Base-by-base conservation (phyloP, 2,888 invertebrate species). In the Formica aserva region DNA sequence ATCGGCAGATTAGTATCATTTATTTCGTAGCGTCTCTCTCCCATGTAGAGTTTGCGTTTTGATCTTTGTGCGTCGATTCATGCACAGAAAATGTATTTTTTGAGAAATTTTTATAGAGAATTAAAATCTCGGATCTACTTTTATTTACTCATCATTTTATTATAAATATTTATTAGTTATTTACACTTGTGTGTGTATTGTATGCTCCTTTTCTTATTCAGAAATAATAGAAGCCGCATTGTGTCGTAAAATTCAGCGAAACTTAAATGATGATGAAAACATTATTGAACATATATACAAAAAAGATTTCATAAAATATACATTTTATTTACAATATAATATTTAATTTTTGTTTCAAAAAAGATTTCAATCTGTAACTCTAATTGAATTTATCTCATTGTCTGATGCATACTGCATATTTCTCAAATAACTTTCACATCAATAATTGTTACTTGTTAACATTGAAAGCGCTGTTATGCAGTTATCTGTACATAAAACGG, bases 31-130 rank as follows among this genome's bases (percentile, higher is more conserved):
- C 60, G 45, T 32, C 26, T 69, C 57, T 55, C 45, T 13, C 15
- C 32, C 60, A 48, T 48, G 18, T 78, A 69, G 57, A 69, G 57
- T 18, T 48, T 48, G 6, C 8, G 8, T n/a, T 48, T n/a, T 66
- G 55, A 77, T 55, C 55, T 76, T 26, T 32, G 22, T 45, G 15
- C 9, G 22, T 11, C 15, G 11, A 66, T 55, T 66, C 38, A 48
- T n/a, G 77, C 8, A 4, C 26, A 11, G 18, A 48, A 18, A 3
- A 48, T 52, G 22, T 29, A n/a, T n/a, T 38, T 76, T 48, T 76
- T 48, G 35, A 52, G 35, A 65, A 55, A 55, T 26, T 75, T 45
- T 55, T 55, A 41, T n/a, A 15, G 26, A 38, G 13, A 38, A 35
- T 3, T 11, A 8, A 38, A 38, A 35, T 57, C 3, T 26, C 22